Base-by-base conservation (phyloP, 2,797 vertebrate genomes). In the Holocentrus rufus region DNA sequence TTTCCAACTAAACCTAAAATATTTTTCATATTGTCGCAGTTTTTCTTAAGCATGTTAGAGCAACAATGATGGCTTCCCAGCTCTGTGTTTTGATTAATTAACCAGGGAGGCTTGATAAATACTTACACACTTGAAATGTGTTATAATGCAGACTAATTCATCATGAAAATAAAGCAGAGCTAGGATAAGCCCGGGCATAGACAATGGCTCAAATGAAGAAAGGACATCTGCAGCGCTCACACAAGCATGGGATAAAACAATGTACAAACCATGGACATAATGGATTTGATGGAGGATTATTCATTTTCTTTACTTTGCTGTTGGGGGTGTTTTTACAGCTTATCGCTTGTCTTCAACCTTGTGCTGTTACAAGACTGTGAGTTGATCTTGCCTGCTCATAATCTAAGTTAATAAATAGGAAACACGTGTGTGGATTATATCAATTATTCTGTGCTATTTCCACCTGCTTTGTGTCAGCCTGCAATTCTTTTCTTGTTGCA, bases 301-400 rank as follows among this genome's bases (percentile, higher is more conserved):
- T 49, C 11, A 18, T 75, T 73, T 74, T 66, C 25, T 70, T 72
- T 64, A 52, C 58, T 68, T 73, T 44, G 11, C 17, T 53, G 13
- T 80, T 68, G 11, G 18, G 23, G 20, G n/a, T 66, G 66, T 69
- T 34, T 44, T 57, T 52, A 22, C 31, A 20, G 3, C 73, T 76
- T 15, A 46, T 70, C 52, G 55, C 34, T 57, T 27, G 55, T 75
- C 59, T 77, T 77, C 61, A 65, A 65, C 77, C 65, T 61, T 73
- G 57, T 64, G 47, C 39, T 72, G 68, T 39, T 62, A 56, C 13
- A 69, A 5, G 13, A 39, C 58, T 73, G 36, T 61, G 74, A 68
- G 65, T 17, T 52, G 65, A 76, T 76, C 68, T 60, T 70, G 46
- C 22, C 8, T 39, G 47, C 13, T 44, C 39, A 42, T 42, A 15